Conservation (phyloP, 2,888 invertebrate species). For the Cephus rjabovi region DNA sequence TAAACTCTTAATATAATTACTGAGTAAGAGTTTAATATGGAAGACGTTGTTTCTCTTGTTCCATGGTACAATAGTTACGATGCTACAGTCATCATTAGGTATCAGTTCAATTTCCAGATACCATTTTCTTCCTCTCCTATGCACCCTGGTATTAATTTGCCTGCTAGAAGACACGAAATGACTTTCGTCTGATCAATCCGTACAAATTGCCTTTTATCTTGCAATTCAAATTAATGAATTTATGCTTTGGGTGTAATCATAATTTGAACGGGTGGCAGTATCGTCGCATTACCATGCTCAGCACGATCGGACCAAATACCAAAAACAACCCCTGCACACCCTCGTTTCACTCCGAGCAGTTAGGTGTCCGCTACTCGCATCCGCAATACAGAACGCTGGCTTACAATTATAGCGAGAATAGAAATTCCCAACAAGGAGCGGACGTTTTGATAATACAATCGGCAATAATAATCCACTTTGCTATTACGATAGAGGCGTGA, state of each 20-base stretch:
- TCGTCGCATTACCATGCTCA: constrained; percentile 48
- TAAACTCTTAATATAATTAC: neutral
- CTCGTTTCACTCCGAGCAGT: constrained; percentile 11
- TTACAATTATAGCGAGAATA: constrained; percentile 42
- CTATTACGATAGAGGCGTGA: constrained; percentile 19
- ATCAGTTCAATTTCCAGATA: neutral
- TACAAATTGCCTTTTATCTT: constrained; percentile 43
- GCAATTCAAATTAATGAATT: constrained; percentile 56
- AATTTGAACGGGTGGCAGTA: constrained; percentile 46
- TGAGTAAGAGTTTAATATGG: neutral
- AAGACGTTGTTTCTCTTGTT: neutral
- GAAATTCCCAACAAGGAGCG: constrained; percentile 34
- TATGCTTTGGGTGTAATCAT: constrained; percentile 47
- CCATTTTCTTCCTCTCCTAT: neutral
- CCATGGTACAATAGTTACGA: neutral
- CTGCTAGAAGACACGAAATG: neutral
- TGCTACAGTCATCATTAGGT: neutral
- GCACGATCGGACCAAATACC: constrained; percentile 54
- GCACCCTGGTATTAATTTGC: neutral
- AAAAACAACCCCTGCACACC: constrained; percentile 46
- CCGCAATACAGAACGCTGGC: constrained; percentile 30
- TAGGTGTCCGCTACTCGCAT: constrained; percentile 27
- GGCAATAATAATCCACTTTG: constrained; percentile 2
- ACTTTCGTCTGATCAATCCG: constrained; percentile 24
- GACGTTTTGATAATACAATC: constrained; percentile 39